Base-by-base conservation (phyloP, 1,140 invertebrate genomes). In the Magallana angulata region DNA sequence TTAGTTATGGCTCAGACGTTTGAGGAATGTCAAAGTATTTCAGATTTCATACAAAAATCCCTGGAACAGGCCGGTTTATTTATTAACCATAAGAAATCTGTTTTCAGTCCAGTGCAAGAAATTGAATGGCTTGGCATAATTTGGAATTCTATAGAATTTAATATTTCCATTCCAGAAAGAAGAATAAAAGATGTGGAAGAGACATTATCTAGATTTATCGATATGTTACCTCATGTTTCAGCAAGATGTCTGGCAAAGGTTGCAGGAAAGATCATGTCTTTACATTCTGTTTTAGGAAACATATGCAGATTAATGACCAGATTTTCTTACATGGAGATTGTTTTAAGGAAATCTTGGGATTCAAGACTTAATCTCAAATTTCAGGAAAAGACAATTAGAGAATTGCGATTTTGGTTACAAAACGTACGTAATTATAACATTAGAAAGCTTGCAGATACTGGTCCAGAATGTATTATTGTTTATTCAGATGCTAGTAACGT, bases 81-180 rank as follows among this genome's bases (percentile, higher is more conserved):
- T 83, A 30, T 88, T 2, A 88, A 85, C 56, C 24, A 6, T 36
- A n/a, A 87, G 59, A 88, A 80, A 18, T 88, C 83, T 30, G 24
- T 85, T 16, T 88, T 84, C 14, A 30, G 12, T 9, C 84, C 84
- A 48, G 30, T 56, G 3, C 71, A 88, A 57, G 60, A 62, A 12
- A 9, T 88, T 8, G 87, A 88, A 80, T 76, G 82, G 64, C 14
- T 85, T 30, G 87, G 36, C 1, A 85, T 88, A 30, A 14, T 85
- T 59, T 88, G 82, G 82, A 24, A 68, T 12, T 80, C 60, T 1
- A 14, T 24, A 84, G 9, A 57, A 58, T 87, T 88, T 57, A 76
- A 2, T 76, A 76, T 88, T 16, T 80, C 57, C 16, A 85, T 88
- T 30, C 83, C 87, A 59, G 87, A 88, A 48, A 88, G 82, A 58